Evolutionary conservation across 1,140 invertebrate genomes (phyloP).

Genomic region (Lasioglossum baleicum): DNA sequence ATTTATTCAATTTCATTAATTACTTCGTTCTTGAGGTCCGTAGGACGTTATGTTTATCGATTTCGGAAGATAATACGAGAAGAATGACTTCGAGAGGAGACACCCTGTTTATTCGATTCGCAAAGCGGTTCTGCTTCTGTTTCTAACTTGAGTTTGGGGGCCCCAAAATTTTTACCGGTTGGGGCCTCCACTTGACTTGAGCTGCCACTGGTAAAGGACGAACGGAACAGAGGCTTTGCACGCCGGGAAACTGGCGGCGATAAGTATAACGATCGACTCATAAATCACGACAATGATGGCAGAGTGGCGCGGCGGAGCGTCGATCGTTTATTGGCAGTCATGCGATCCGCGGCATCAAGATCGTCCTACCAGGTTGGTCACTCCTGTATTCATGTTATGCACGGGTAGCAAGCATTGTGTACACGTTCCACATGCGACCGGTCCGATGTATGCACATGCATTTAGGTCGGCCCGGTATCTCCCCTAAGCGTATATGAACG

Average conservation of each 20-base stretch:
- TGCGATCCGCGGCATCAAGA: slow-evolving; percentile 30
- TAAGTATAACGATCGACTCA: slow-evolving; percentile 30
- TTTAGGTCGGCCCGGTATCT: slow-evolving; percentile 41
- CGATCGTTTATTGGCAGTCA: slow-evolving; percentile 46
- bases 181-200: too few species aligned
- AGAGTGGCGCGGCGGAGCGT: neutral
- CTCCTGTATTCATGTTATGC: slow-evolving; percentile 43
- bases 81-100: too few species aligned
- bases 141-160: too few species aligned
- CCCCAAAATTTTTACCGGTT: too few species aligned
- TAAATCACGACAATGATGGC: slow-evolving; percentile 35
- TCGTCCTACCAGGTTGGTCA: slow-evolving; percentile 10
- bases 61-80: too few species aligned
- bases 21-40: too few species aligned
- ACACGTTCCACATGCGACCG: slow-evolving; percentile 30
- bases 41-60: too few species aligned
- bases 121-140: neutral
- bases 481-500: slow-evolving; percentile 10
- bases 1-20: too few species aligned
- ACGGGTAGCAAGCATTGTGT: slow-evolving; percentile 32
- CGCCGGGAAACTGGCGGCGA: neutral
- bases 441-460: slow-evolving; percentile 38
- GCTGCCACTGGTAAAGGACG: too few species aligned
- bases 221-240: neutral
- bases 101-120: neutral